Conservation (phyloP, 1,140 invertebrate species). For the Conopomorpha cramerella region DNA sequence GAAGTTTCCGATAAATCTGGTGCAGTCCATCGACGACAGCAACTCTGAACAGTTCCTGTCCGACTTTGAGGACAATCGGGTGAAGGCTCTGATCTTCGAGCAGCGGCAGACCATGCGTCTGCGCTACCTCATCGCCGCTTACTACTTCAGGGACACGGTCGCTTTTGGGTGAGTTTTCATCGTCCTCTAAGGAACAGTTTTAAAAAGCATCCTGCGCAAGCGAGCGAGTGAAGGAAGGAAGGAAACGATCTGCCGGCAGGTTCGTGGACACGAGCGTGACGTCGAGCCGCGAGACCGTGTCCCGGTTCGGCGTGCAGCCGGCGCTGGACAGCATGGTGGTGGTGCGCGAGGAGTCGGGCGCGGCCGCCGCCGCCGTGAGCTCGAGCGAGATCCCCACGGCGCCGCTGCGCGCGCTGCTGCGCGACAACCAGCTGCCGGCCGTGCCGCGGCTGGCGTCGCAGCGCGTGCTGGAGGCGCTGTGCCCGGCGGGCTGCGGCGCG, state of each 20-base stretch:
- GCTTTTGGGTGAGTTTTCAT: constrained; percentile 88
- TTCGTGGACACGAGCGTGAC: constrained; percentile 66
- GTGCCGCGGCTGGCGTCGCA: constrained; percentile 90
- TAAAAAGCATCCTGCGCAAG: too few species aligned
- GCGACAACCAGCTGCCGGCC: constrained; percentile 85
- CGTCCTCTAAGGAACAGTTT: too few species aligned
- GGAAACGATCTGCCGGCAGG: constrained; percentile 45
- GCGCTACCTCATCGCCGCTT: constrained; percentile 87
- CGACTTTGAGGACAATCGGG: constrained; percentile 90
- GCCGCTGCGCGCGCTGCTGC: constrained; percentile 86
- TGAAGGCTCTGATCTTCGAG: constrained; percentile 88
- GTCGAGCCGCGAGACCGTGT: constrained; percentile 65
- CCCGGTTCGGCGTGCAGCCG: constrained; percentile 73
- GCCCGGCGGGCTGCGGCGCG: constrained; percentile 83
- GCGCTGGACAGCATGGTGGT: constrained; percentile 85
- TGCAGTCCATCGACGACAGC: constrained; percentile 71
- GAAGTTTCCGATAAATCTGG: constrained; percentile 82
- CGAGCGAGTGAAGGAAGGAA: too few species aligned
- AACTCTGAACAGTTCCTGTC: constrained; percentile 80
- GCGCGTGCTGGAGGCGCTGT: constrained; percentile 80
- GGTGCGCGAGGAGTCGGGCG: constrained; percentile 86
- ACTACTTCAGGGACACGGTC: constrained; percentile 80
- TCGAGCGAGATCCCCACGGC: constrained; percentile 87
- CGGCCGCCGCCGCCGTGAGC: constrained; percentile 84
- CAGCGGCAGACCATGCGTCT: constrained; percentile 75